phyloP scores from a whole-genome alignment of 2,888 invertebrate genomes.

The Epistrophe grossulariae region DNA sequence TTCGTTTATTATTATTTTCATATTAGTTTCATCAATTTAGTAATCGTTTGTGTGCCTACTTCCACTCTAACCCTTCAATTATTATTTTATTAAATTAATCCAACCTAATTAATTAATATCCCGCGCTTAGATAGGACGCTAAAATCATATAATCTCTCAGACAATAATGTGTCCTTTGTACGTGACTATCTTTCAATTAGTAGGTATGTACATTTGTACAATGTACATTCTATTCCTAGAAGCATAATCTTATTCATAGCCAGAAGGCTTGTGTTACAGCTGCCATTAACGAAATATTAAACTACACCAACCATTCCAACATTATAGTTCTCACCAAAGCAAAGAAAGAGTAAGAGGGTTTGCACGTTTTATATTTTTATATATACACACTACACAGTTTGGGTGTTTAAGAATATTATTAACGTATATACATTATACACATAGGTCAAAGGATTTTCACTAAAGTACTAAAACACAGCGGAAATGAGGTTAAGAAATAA shows the following conservation, averaged over 20 bases:
- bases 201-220: neutral
- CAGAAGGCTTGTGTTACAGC: neutral
- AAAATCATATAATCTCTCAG: conserved; percentile 24
- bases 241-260: conserved; percentile 4
- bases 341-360: neutral
- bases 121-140: conserved; percentile 11
- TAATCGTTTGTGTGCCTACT: too few species aligned
- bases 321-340: neutral
- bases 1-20: too few species aligned
- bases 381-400: too few species aligned
- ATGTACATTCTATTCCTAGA: neutral
- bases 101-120: conserved; percentile 36
- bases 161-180: conserved; percentile 17
- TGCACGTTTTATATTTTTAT: neutral
- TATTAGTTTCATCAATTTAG: too few species aligned
- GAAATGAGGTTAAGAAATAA: conserved; percentile 26
- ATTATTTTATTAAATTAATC: conserved; percentile 14
- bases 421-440: neutral
- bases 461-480: neutral
- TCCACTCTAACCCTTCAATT: neutral
- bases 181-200: conserved; percentile 36
- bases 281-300: conserved; percentile 1
- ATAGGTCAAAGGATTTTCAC: conserved; percentile 18
- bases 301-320: neutral
- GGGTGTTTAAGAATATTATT: conserved; percentile 14